Evolutionary conservation across 2,888 invertebrate genomes (phyloP), one percentile per base, ranked within the genome.

Genomic region (Lordiphosa fenestrarum): DNA sequence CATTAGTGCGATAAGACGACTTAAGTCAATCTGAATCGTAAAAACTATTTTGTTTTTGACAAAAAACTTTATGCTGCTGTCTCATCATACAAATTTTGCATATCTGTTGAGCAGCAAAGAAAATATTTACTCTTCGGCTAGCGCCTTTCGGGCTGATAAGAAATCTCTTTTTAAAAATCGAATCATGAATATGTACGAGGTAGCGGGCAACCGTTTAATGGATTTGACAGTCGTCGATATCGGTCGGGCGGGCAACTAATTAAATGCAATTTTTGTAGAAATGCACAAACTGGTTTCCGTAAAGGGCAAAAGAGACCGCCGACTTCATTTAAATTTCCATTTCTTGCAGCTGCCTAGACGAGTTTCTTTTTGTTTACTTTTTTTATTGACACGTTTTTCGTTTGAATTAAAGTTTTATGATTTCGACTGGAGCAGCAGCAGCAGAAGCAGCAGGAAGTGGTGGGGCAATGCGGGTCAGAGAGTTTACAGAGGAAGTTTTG

Each of bases 1-100:
- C 80, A 80, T 78, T 78, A 78, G 66, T 19, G 73, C 69, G 76
- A 82, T 82, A 75, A 67, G 83, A 15, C 39, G 33, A 6, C 30
- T 30, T 30, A 59, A 59, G 58, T 57, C 71, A 57, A 73, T 61
- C 76, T 76, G 33, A 71, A 69, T 65, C 57, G 58, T 65, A 69
- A 30, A 30, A 30, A 30, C 9, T 66, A 54, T 30, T 7, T 37
- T 71, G 56, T 56, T 53, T 19, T 40, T 35, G 53, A 41, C 41
- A 37, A 53, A 53, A 21, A 47, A 53, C 49, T 66, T 66, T 48
- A 58, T 76, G 56, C 69, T 73, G 30, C 4, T 3, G 9, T 64
- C 40, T 39, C 37, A 59, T 60, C 55, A 44, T 59, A 70, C 53
- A 65, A 44, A 40, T 71, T 81, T 77, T 76, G 82, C 82, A 81